Base-by-base conservation (phyloP, 2,888 invertebrate species). In the Cheilosia impressa region DNA sequence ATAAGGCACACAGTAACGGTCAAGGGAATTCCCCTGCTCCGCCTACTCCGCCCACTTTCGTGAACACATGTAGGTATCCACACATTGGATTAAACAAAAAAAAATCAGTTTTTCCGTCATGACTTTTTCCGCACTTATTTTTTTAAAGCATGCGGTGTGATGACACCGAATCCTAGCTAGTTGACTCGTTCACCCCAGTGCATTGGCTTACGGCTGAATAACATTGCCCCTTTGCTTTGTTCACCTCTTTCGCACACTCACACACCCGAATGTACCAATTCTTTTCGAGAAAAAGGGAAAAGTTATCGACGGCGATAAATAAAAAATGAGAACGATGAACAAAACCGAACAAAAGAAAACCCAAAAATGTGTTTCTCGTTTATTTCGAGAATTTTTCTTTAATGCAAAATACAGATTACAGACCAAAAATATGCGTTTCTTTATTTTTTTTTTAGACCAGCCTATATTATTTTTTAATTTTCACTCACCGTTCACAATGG, bases 81-180 rank as follows among this genome's bases (percentile, higher is more conserved):
- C 31, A 57, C 43, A 62, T 38, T 24, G 43, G 17, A 65, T 38
- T 27, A 10, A 41, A 57, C 38, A 43, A 52, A 52, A 52, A 52
- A 52, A 52, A 52, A 24, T 13, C 2, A 4, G 4, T 43, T 58
- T 69, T 34, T 27, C 60, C 52, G 27, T 72, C 57, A 52, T 50
- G 50, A 83, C 73, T 69, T 83, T 73, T 83, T 83, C 83, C 75
- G 84, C 84, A 84, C 69, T 71, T 52, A 57, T 72, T 62, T 75
- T 27, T 72, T 57, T 62, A 73, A 78, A 78, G 69, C 84, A 85
- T 85, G 85, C 72, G 85, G 85, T 69, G 69, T 79, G 84, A 79
- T 78, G 78, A 78, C 65, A 79, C 65, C 63, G 19, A 55, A 31
- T 5, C 1, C 43, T 22, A 52, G 52, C 71, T 72, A 58, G n/a